Conservation (phyloP, 2,888 invertebrate species). For the Rhagonycha lutea region DNA sequence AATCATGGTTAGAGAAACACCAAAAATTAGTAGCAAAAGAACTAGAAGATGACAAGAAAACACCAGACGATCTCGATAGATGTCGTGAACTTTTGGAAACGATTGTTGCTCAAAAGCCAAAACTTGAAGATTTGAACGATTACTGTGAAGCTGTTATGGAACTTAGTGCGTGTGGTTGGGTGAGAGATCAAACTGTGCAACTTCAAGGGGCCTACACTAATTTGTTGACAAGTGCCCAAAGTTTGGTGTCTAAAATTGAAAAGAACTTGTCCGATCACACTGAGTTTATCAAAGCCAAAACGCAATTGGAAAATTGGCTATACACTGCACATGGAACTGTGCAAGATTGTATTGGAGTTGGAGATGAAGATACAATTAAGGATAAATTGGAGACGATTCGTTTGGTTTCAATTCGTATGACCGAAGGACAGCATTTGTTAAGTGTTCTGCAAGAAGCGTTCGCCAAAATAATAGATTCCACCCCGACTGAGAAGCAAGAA, state of each 20-base stretch:
- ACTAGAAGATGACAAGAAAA: conserved; percentile 71
- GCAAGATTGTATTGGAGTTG: conserved; percentile 80
- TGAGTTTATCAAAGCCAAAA: conserved; percentile 85
- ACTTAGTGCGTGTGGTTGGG: conserved; percentile 81
- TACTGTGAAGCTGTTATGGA: conserved; percentile 87
- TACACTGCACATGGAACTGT: conserved; percentile 79
- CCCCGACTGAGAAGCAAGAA: conserved; percentile 80
- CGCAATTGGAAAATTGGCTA: conserved; percentile 83
- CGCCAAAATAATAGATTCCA: conserved; percentile 80
- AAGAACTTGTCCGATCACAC: conserved; percentile 90
- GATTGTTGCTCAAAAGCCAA: conserved; percentile 74
- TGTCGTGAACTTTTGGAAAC: conserved; percentile 77
- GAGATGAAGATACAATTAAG: conserved; percentile 75
- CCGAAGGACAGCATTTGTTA: conserved; percentile 84
- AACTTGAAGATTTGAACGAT: conserved; percentile 83
- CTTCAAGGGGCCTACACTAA: conserved; percentile 82
- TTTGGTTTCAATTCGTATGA: conserved; percentile 68
- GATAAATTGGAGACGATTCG: conserved; percentile 82
- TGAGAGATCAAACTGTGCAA: conserved; percentile 84
- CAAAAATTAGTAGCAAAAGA: conserved; percentile 68
- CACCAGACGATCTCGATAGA: conserved; percentile 75
- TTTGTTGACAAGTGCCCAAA: conserved; percentile 78
- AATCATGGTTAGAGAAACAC: conserved; percentile 74
- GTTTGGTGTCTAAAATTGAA: conserved; percentile 82
- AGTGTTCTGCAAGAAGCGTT: conserved; percentile 84